A percentile compares a stretch with the other conserved stretches of the same genome.
Evolutionary conservation across 2,113 vertebrate genomes (phyloP).

Genomic region (Gopherus evgoodei): DNA sequence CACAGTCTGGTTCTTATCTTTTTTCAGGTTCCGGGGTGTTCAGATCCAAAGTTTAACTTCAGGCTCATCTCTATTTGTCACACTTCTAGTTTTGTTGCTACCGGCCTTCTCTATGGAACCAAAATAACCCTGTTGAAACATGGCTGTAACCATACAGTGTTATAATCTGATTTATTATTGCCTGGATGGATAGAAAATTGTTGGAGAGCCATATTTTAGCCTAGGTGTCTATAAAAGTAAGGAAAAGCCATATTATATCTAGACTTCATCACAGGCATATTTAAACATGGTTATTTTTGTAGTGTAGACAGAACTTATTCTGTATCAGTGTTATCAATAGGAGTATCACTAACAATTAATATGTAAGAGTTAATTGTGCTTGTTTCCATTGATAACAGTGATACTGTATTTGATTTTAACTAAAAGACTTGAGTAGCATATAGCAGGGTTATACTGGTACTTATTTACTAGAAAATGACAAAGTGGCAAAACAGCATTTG

Average conservation of each 20-base stretch:
- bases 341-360: not conserved
- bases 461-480: not conserved
- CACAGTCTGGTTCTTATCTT: not conserved
- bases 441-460: rapidly evolving
- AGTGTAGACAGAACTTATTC: not conserved
- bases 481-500: rapidly evolving
- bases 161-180: rapidly evolving
- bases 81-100: rapidly evolving
- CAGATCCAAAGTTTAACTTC: rapidly evolving
- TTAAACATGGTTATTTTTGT: rapidly evolving
- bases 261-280: not conserved
- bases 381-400: not conserved
- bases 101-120: rapidly evolving
- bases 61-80: not conserved
- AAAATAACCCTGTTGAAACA: rapidly evolving
- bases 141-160: not conserved
- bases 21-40: not conserved
- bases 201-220: not conserved
- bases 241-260: not conserved
- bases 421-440: not conserved
- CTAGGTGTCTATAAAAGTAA: not conserved
- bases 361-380: not conserved
- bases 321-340: too few relatives aligned
- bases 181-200: not conserved
- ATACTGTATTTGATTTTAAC: not conserved